Conservation (phyloP, 2,113 vertebrate genomes). For the Lichenostomus cassidix region DNA sequence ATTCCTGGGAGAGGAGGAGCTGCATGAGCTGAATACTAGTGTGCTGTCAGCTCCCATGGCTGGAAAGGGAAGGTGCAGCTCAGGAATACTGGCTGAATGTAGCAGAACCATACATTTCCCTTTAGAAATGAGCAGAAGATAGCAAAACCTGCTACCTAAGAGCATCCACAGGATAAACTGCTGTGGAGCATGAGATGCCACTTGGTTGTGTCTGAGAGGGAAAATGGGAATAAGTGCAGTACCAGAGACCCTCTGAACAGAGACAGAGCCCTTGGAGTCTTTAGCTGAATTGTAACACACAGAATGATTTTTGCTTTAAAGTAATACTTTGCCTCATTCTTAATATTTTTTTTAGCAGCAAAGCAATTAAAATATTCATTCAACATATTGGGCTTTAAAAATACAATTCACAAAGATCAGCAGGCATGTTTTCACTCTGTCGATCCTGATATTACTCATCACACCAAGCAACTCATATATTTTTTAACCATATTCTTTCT, state of each 20-base stretch:
- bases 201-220: background rate
- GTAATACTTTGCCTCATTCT: background rate
- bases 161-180: background rate
- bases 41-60: background rate
- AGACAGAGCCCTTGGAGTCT: background rate
- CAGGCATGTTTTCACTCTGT: background rate
- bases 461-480: background rate
- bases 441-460: background rate
- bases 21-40: background rate
- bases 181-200: background rate
- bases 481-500: conserved; percentile 13
- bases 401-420: background rate
- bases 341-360: background rate
- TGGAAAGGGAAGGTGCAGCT: background rate
- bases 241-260: background rate
- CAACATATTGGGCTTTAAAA: conserved; percentile 29
- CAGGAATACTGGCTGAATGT: background rate
- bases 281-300: background rate
- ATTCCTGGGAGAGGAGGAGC: background rate
- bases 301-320: background rate
- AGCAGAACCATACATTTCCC: background rate
- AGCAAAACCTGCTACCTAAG: background rate
- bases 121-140: background rate
- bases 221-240: background rate
- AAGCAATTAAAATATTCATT: conserved; percentile 39